Conservation (phyloP, 2,797 vertebrate species). For the Melanotaenia pygmaea region DNA sequence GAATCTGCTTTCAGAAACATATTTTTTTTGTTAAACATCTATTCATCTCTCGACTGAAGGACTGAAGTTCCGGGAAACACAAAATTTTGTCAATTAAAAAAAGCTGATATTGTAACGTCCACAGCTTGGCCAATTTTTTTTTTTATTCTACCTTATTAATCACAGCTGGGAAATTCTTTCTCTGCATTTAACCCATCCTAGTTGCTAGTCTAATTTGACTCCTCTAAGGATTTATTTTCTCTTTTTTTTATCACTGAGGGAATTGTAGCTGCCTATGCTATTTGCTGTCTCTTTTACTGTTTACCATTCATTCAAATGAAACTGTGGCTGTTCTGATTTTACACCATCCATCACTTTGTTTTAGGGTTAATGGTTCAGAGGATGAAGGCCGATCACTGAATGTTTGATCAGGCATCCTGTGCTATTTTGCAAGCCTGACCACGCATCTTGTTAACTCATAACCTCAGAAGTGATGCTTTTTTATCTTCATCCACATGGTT, state of each 20-base stretch:
- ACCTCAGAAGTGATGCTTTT: slow-evolving; percentile 48
- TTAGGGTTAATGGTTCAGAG: slow-evolving; percentile 61
- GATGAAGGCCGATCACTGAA: slow-evolving; percentile 38
- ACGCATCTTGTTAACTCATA: slow-evolving; percentile 51
- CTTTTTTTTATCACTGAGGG: slow-evolving; percentile 41
- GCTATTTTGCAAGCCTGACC: slow-evolving; percentile 55
- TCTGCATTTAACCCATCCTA: no score
- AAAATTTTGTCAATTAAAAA: slow-evolving; percentile 14
- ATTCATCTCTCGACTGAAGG: not conserved
- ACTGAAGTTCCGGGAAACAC: not conserved
- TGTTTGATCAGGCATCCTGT: slow-evolving; percentile 64
- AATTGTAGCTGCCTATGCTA: not conserved
- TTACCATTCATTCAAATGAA: slow-evolving; percentile 33
- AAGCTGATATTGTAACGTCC: slow-evolving; percentile 12
- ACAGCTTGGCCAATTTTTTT: slow-evolving; percentile 27
- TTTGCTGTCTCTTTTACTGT: not conserved
- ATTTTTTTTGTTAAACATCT: slow-evolving; percentile 3
- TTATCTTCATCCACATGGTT: slow-evolving; percentile 48
- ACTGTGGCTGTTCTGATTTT: slow-evolving; percentile 37
- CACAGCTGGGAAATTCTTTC: no score
- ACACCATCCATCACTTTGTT: slow-evolving; percentile 46
- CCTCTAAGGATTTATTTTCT: slow-evolving; percentile 4
- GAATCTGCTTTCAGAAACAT: slow-evolving; percentile 7
- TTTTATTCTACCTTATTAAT: no score
- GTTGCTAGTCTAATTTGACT: no score